Base-by-base conservation (phyloP, 2,113 vertebrate species). In the Corynorhinus townsendii region DNA sequence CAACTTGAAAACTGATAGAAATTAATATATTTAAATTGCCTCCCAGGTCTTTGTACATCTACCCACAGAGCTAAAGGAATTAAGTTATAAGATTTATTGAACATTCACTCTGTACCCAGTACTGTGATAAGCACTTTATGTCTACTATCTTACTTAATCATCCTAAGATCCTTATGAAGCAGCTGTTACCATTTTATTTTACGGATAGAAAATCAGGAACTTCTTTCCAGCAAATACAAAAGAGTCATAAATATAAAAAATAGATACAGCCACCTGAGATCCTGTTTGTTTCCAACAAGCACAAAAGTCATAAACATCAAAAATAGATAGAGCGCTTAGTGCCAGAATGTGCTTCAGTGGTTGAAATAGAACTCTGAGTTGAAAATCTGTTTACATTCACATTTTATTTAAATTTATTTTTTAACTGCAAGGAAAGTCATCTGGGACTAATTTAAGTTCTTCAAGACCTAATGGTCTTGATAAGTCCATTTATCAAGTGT, bases 351-450 rank as follows among this genome's bases (percentile, higher is more conserved):
- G 95, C 94, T 95, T 96, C 94, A 92, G 93, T 66, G 69, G 43
- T 94, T 95, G 84, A 96, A 89, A 91, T 49, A 92, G 82, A 96
- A 95, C 95, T 97, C 92, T 75, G 97, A 93, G 89, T 96, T 98
- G 92, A 96, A 98, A 98, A 97, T 97, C 98, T 97, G 96, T 98
- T 98, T 98, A 98, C 97, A 98, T 98, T 98, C 97, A 98, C 97
- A 97, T 97, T 95, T 97, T 97, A 96, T 91, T 98, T 98, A 96
- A 97, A 97, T 98, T 97, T 97, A 95, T 97, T 96, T 98, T 97
- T 97, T 96, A 97, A 97, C 97, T 97, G 96, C 95, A 97, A 96
- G 96, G 90, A 97, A 95, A 96, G 93, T 98, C 97, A 97, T 97
- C 97, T 97, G 98, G 96, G 97, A 97, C 87, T 97, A 97, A 97